Base-by-base conservation (phyloP, 2,888 invertebrate species). In the Gastrophysa polygoni region DNA sequence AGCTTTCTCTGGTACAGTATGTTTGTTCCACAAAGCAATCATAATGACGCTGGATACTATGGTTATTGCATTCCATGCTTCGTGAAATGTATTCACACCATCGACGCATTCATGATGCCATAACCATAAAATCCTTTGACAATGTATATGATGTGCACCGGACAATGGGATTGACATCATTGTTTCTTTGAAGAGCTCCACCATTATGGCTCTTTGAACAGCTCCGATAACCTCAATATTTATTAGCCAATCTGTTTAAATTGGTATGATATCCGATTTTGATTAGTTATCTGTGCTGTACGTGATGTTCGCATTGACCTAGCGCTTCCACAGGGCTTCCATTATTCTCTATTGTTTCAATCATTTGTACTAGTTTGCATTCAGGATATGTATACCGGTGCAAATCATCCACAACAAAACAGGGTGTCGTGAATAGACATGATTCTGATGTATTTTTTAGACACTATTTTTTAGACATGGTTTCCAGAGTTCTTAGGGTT, bases 271-370 rank as follows among this genome's bases (percentile, higher is more conserved):
- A 68, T 69, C 66, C 67, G 62, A 69, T 68, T 71, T 69, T 60
- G 68, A 71, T 69, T 64, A 61, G 71, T 70, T 72, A 72, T 72
- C 72, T 66, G 68, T 46, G 57, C 64, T 63, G 71, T 63, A 67
- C 69, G 68, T 69, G 70, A 62, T 63, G 67, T 62, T 64, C 66
- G 65, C 65, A 69, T 59, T 56, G 49, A 43, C 32, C 61, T 57
- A 55, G 43, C 57, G 62, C 63, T 64, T 59, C 48, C 46, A 54
- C 59, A 54, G 63, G 57, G 58, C 58, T 60, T 58, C 58, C 66
- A 71, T 71, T 68, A 69, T 67, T 66, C 68, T 67, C 65, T 63
- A 66, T 66, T 69, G 52, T 68, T 38, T 63, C 67, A 69, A 68
- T 68, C 68, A 71, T 71, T 67, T 66, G 59, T 62, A 57, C 65